Percentiles rank a stretch among this genome's conserved stretches.
These are phyloP conservation scores for Diplodus sargus DNA, from an alignment of 2,797 vertebrate species.

Conservation along the genomic window DNA sequence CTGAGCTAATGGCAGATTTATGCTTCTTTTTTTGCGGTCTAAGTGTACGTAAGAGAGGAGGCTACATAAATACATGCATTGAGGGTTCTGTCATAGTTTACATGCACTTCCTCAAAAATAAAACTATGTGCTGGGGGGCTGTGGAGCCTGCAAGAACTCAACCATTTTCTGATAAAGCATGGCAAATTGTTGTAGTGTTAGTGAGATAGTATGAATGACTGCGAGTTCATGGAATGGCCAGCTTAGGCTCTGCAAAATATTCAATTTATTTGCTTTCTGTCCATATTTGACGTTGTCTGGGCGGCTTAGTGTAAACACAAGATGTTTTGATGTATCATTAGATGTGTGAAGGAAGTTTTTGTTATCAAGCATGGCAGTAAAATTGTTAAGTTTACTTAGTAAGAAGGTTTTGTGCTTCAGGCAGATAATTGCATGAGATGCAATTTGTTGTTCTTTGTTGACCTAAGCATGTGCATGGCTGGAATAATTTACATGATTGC, in stretches of 20 bases:
- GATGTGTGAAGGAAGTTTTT: constrained; percentile 1
- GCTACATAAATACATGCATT: not conserved
- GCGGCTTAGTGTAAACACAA: constrained; percentile 12
- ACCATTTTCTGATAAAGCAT: constrained; percentile 5
- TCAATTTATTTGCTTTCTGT: constrained; percentile 17
- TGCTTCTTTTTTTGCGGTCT: constrained; percentile 19
- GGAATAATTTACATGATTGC: constrained; percentile 16
- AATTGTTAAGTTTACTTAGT: not conserved
- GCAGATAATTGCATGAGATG: constrained; percentile 40
- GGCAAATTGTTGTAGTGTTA: not conserved
- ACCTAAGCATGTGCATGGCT: constrained; percentile 52
- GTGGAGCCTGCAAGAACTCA: not conserved
- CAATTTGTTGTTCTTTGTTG: constrained; percentile 13
- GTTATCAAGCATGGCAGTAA: constrained; percentile 57
- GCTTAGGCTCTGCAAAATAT: constrained; percentile 6
- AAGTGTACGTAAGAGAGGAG: not conserved
- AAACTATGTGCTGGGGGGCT: not conserved
- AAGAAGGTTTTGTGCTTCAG: constrained; percentile 15
- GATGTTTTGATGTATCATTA: constrained; percentile 3
- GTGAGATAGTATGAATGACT: not conserved
- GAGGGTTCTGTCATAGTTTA: not conserved
- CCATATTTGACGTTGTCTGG: constrained; percentile 22
- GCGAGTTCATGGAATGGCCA: not conserved
- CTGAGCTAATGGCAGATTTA: constrained; percentile 2
- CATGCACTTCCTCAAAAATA: not conserved